Conservation (phyloP, 1,140 invertebrate genomes). For the Nephila pilipes region DNA sequence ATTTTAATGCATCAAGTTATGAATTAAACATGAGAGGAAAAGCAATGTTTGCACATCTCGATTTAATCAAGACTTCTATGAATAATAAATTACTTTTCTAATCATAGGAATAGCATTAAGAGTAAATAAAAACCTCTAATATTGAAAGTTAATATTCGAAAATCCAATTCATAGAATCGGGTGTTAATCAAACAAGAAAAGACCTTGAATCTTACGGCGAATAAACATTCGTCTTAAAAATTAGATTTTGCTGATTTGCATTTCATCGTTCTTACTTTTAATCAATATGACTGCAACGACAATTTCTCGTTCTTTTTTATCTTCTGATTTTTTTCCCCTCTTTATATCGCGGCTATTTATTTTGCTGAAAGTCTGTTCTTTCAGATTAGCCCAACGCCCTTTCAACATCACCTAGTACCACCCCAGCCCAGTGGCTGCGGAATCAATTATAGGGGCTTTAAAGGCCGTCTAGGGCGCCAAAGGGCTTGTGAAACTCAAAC, state of each 20-base stretch:
- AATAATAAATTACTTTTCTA: constrained; percentile 37
- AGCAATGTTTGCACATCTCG: not conserved
- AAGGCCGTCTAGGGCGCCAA: constrained; percentile 13
- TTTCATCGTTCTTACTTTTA: constrained; percentile 27
- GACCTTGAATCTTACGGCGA: not conserved
- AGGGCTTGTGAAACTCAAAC: constrained; percentile 63
- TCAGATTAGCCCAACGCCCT: constrained; percentile 15
- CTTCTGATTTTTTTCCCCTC: not conserved
- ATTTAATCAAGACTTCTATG: constrained; percentile 42
- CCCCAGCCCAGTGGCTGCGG: constrained; percentile 7
- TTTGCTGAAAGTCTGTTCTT: constrained; percentile 43
- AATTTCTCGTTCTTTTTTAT: not conserved
- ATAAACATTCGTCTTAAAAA: constrained; percentile 22
- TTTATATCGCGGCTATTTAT: constrained; percentile 30
- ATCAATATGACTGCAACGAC: constrained; percentile 24
- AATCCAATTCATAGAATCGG: constrained; percentile 37
- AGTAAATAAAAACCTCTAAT: constrained; percentile 34
- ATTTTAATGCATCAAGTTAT: not conserved
- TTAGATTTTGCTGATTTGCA: constrained; percentile 39
- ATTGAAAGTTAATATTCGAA: constrained; percentile 30
- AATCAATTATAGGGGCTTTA: constrained; percentile 62
- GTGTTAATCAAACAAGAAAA: constrained; percentile 41
- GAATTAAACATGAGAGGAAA: not conserved
- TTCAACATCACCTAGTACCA: not conserved
- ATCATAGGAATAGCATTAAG: not conserved